Evolutionary conservation across 2,888 invertebrate genomes (phyloP), one percentile per base, ranked within the genome.

Genomic region (Lingula anatina): DNA sequence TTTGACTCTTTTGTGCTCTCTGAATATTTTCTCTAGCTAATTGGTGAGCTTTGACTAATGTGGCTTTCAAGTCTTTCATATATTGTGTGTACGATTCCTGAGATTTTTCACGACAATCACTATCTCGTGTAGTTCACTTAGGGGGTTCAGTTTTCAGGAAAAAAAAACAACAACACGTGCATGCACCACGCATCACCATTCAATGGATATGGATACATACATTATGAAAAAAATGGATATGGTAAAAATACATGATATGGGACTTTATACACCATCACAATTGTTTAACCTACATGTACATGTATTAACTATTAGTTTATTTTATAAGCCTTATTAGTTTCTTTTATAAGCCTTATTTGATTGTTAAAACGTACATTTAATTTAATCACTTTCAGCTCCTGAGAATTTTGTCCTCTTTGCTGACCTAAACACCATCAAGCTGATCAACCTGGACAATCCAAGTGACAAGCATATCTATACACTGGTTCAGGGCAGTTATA

Each of bases 341-440:
- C n/a, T n/a, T n/a, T n/a, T n/a, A n/a, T n/a, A n/a, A n/a, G n/a
- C n/a, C n/a, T n/a, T n/a, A n/a, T n/a, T n/a, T n/a, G n/a, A n/a
- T 7, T 7, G 9, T 15, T 15, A 12, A 31, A 15, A 31, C 9
- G 7, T 15, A 15, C 31, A 12, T 15, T 7, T 7, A 31, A 7
- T 31, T 31, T 9, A 18, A 38, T 42, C 37, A 25, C 36, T 47
- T 50, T 35, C 51, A 71, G 72, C 60, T 12, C 69, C 70, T 7
- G 40, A 55, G 24, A 64, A 65, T 40, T 68, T 71, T 45, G 44
- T 70, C 38, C 44, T 71, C 42, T 57, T 65, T 41, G 65, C 66
- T 5, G 68, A 71, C 51, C 53, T 68, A 48, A 66, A 64, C 49
- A 64, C 62, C 5, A 57, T 72, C 36, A 60, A 65, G 50, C 48